Evolutionary conservation across 2,888 invertebrate species (phyloP).

Genomic region (Clitarchus hookeri): DNA sequence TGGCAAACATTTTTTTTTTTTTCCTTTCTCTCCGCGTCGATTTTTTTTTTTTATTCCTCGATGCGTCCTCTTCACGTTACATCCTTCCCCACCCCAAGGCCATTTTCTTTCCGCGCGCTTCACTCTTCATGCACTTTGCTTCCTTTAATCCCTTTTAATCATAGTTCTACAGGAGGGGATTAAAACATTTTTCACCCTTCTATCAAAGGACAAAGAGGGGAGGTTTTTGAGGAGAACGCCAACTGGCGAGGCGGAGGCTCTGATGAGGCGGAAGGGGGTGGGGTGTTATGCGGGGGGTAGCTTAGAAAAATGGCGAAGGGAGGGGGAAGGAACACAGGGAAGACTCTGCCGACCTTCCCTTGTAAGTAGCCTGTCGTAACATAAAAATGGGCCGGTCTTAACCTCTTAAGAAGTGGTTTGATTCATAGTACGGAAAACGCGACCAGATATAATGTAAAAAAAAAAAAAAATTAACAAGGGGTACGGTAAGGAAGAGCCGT

Average conservation of each 20-base stretch:
- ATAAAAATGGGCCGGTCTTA: constrained; percentile 24
- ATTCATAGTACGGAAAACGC: constrained; percentile 16
- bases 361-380: constrained; percentile 24
- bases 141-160: constrained; percentile 26
- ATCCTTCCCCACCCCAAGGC: neutral
- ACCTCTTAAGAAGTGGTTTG: constrained; percentile 18
- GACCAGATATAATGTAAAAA: neutral
- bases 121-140: constrained; percentile 25
- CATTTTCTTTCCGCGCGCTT: constrained; percentile 16
- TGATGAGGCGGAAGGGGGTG: neutral
- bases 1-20: neutral
- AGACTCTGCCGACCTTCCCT: neutral
- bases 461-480: too few relatives aligned
- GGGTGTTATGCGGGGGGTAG: neutral
- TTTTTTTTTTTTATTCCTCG: neutral
- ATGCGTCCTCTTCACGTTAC: neutral
- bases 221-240: neutral
- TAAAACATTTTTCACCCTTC: constrained; percentile 27
- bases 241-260: neutral
- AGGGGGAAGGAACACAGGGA: neutral
- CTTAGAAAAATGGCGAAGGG: neutral
- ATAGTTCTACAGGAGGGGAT: constrained; percentile 25
- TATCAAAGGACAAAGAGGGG: constrained; percentile 25
- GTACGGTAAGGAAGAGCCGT: too few relatives aligned
- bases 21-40: neutral